These are phyloP conservation scores for Drosophila paulistorum DNA, from an alignment of 1,140 invertebrate species.

Conservation along the genomic window DNA sequence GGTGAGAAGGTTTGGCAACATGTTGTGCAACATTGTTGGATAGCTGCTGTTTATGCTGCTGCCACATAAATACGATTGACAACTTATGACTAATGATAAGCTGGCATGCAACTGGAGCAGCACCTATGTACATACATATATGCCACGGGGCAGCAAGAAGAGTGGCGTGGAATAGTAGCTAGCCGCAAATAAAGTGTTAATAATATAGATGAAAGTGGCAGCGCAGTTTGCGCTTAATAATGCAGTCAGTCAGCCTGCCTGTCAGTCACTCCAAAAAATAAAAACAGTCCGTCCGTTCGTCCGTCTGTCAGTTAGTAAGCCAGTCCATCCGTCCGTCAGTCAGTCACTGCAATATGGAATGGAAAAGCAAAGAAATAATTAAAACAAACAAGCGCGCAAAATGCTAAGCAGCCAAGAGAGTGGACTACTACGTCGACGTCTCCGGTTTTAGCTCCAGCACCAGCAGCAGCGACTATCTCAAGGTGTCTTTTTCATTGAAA, in stretches of 20 bases:
- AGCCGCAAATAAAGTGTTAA: slow-evolving; percentile 77
- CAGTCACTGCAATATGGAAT: slow-evolving; percentile 58
- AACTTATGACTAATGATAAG: slow-evolving; percentile 81
- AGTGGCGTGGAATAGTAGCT: slow-evolving; percentile 1
- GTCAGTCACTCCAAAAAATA: slow-evolving; percentile 20
- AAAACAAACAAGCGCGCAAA: slow-evolving; percentile 81
- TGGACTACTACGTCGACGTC: slow-evolving; percentile 2
- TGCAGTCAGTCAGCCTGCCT: slow-evolving; percentile 46
- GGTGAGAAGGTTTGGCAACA: background rate
- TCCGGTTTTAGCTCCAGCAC: slow-evolving; percentile 27
- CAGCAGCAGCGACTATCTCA: slow-evolving; percentile 24
- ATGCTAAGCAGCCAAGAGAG: slow-evolving; percentile 64
- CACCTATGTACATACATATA: no score
- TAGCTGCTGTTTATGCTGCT: slow-evolving; percentile 7
- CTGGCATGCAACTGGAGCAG: slow-evolving; percentile 69
- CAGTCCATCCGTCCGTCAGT: slow-evolving; percentile 39
- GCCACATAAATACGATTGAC: slow-evolving; percentile 75
- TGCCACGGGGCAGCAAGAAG: background rate
- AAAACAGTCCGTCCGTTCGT: background rate
- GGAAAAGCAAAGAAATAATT: slow-evolving; percentile 80
- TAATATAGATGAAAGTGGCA: slow-evolving; percentile 77
- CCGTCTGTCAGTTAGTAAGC: slow-evolving; percentile 28
- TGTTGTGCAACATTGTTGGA: slow-evolving; percentile 39
- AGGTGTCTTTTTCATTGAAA: slow-evolving; percentile 54
- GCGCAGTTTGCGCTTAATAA: slow-evolving; percentile 79